These are phyloP conservation scores for Macrobrachium rosenbergii DNA, from an alignment of 1,140 invertebrate genomes.

Conservation along the genomic window DNA sequence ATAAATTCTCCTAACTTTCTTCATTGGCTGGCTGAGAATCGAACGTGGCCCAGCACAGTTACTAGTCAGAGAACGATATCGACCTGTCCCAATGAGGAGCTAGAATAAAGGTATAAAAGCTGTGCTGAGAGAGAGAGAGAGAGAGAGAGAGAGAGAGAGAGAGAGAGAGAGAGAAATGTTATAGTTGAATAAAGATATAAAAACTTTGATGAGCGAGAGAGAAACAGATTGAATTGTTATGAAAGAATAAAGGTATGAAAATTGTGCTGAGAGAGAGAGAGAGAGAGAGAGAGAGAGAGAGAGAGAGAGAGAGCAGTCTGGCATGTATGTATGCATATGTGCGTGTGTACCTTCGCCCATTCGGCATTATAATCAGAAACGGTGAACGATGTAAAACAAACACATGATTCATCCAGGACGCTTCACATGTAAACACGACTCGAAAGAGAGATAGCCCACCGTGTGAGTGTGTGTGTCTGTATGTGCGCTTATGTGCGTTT, in stretches of 20 bases:
- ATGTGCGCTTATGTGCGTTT: slow-evolving; percentile 8
- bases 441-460: slow-evolving; percentile 5
- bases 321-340: slow-evolving; percentile 18
- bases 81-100: no score
- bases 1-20: no score
- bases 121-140: not conserved
- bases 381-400: slow-evolving; percentile 31
- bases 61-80: no score
- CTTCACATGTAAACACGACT: slow-evolving; percentile 32
- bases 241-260: no score
- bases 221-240: not conserved
- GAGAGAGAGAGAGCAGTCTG: slow-evolving; percentile 1
- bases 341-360: not conserved
- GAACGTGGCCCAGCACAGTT: no score
- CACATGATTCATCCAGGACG: slow-evolving; percentile 19
- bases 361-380: slow-evolving; percentile 28
- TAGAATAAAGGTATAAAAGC: no score
- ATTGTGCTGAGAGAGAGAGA: not conserved
- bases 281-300: slow-evolving; percentile 7
- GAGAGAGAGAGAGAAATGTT: not conserved
- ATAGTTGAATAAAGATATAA: not conserved
- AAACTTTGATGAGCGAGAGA: not conserved
- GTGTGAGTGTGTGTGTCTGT: slow-evolving; percentile 5
- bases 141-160: not conserved
- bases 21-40: no score